Percentiles rank a stretch among this genome's conserved stretches.
phyloP scores from a whole-genome alignment of 2,797 vertebrate species.

The Paratrypauchen microcephalus region DNA sequence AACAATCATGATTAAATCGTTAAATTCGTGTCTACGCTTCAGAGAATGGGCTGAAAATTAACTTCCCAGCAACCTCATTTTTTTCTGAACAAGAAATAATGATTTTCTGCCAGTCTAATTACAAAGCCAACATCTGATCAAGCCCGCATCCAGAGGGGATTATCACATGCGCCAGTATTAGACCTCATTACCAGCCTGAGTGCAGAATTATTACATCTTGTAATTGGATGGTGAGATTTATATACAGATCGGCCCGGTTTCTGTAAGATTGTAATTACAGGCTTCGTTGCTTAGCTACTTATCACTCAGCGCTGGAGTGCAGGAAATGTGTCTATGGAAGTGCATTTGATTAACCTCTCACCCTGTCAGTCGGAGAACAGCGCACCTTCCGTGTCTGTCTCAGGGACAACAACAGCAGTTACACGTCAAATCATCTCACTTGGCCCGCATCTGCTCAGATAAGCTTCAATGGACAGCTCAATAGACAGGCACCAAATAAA shows the following conservation, averaged over 20 bases:
- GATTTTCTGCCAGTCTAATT: constrained; percentile 99
- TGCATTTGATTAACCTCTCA: constrained; percentile 99
- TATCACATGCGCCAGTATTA: constrained; percentile 99
- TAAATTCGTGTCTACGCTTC: constrained; percentile 99
- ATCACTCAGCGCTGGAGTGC: constrained; percentile 98
- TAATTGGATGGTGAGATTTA: constrained; percentile 99
- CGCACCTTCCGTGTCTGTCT: constrained; percentile 96
- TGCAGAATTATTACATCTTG: constrained; percentile 99
- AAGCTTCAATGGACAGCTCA: constrained; percentile 82
- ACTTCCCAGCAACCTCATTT: constrained; percentile 99
- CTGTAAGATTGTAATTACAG: constrained; percentile 99
- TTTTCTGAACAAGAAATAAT: constrained; percentile 98
- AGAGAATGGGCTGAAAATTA: constrained; percentile 99
- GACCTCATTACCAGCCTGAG: constrained; percentile 99
- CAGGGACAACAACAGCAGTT: constrained; percentile 94
- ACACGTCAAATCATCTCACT: constrained; percentile 90
- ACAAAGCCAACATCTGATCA: constrained; percentile 99
- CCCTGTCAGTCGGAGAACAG: constrained; percentile 80
- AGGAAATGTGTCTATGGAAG: constrained; percentile 96
- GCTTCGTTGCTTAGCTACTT: constrained; percentile 99
- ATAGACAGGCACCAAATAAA: constrained; percentile 88
- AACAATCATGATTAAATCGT: constrained; percentile 99
- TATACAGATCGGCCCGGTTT: constrained; percentile 99
- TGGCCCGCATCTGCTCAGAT: constrained; percentile 40
- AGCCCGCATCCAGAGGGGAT: constrained; percentile 99